phyloP scores from a whole-genome alignment of 2,888 invertebrate species.

The Lobophora halterata region DNA sequence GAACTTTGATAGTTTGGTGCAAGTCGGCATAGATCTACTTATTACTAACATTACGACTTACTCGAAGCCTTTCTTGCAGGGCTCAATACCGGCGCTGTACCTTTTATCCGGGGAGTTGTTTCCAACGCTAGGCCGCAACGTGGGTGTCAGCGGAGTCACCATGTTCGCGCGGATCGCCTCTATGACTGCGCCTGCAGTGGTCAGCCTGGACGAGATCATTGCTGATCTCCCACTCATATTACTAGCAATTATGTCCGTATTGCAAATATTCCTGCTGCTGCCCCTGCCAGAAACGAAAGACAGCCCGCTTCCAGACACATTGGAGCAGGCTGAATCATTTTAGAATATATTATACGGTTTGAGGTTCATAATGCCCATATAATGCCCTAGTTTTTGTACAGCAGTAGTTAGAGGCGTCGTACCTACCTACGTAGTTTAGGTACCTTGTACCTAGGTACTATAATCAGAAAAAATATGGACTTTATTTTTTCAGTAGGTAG shows the following conservation, averaged over 20 bases:
- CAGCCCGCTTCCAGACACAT: slow-evolving; percentile 71
- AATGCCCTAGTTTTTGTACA: too few relatives aligned
- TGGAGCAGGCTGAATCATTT: slow-evolving; percentile 70
- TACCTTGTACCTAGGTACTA: too few relatives aligned
- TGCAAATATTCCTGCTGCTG: slow-evolving; percentile 54
- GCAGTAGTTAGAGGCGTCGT: too few relatives aligned
- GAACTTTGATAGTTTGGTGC: too few relatives aligned
- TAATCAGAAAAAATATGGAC: too few relatives aligned
- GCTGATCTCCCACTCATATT: slow-evolving; percentile 55
- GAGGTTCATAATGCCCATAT: too few relatives aligned
- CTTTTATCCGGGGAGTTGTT: slow-evolving; percentile 89
- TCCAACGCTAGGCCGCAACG: slow-evolving; percentile 88
- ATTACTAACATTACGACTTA: neutral
- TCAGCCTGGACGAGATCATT: slow-evolving; percentile 48
- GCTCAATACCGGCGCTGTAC: slow-evolving; percentile 81
- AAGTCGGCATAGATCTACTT: neutral
- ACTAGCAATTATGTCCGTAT: slow-evolving; percentile 49
- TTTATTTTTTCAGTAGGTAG: too few relatives aligned
- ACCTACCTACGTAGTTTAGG: too few relatives aligned
- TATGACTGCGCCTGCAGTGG: slow-evolving; percentile 77
- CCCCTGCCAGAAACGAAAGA: slow-evolving; percentile 74
- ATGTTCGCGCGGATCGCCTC: slow-evolving; percentile 90
- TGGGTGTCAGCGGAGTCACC: slow-evolving; percentile 87
- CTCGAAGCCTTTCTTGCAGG: slow-evolving; percentile 52
- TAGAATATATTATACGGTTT: slow-evolving; percentile 3